phyloP scores from a whole-genome alignment of 30 jellyfish, hydroid and myxozoan species.

The Turritopsis rubra region DNA sequence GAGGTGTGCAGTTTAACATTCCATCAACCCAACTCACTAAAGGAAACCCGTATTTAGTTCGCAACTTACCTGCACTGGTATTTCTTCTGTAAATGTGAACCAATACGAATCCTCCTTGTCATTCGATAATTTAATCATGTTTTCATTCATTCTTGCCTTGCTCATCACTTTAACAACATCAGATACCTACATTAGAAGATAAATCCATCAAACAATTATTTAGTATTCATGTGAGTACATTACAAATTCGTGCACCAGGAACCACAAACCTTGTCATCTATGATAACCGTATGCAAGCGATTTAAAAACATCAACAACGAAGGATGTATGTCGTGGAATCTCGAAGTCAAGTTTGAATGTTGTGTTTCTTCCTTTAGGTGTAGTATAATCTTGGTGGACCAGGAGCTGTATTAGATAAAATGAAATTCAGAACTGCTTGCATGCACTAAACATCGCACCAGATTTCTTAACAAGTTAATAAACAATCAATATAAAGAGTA shows the following conservation, averaged over 20 bases:
- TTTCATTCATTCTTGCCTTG: slow-evolving; percentile 15
- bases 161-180: slow-evolving; percentile 41
- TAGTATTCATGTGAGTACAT: no score
- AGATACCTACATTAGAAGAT: slow-evolving; percentile 9
- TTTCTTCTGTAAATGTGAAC: slow-evolving; percentile 68
- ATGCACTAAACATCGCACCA: no score
- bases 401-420: slow-evolving; percentile 29
- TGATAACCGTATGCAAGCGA: slow-evolving; percentile 56
- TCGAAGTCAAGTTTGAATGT: slow-evolving; percentile 40
- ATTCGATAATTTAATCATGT: slow-evolving; percentile 40
- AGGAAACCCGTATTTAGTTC: no score
- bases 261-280: slow-evolving; percentile 81
- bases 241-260: no score
- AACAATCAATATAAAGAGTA: no score
- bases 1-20: no score
- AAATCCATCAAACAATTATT: no score
- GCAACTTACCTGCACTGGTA: slow-evolving; percentile 44
- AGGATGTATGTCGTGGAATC: slow-evolving; percentile 71
- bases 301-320: slow-evolving; percentile 68
- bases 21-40: no score
- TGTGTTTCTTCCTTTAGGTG: slow-evolving; percentile 46
- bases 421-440: not conserved
- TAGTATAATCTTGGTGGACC: slow-evolving; percentile 69
- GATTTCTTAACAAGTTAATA: no score
- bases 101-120: slow-evolving; percentile 47